These are phyloP conservation scores for Dusona sp. DNA, from an alignment of 2,888 invertebrate species.

Conservation along the genomic window DNA sequence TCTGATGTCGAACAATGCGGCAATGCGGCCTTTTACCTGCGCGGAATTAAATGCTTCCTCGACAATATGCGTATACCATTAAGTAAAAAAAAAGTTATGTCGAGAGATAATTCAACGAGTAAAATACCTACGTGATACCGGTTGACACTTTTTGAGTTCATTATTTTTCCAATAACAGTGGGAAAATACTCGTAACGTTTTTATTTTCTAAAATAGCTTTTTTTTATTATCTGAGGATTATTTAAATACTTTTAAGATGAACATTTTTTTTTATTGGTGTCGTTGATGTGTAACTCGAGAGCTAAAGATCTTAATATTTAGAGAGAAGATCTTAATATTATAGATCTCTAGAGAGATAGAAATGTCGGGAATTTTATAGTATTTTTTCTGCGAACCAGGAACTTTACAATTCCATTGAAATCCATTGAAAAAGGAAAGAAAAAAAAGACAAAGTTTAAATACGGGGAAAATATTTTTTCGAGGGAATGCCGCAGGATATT, in stretches of 20 bases:
- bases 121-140: neutral
- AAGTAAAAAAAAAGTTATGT: neutral
- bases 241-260: too few relatives aligned
- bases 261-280: too few relatives aligned
- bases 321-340: too few relatives aligned
- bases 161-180: neutral
- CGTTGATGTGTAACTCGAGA: too few relatives aligned
- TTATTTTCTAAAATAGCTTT: too few relatives aligned
- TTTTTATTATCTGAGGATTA: too few relatives aligned
- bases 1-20: slow-evolving; percentile 33
- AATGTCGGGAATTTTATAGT: neutral
- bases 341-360: neutral
- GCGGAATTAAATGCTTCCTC: slow-evolving; percentile 50
- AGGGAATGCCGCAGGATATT: neutral
- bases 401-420: neutral
- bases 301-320: too few relatives aligned
- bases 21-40: slow-evolving; percentile 63
- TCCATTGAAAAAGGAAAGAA: neutral
- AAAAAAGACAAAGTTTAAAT: neutral
- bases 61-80: slow-evolving; percentile 9
- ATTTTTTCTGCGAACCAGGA: neutral
- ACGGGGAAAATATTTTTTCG: neutral
- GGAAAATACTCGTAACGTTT: too few relatives aligned
- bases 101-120: neutral
- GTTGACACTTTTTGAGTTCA: neutral